A percentile compares a stretch with the other conserved stretches of the same genome.
Evolutionary conservation across 2,797 vertebrate genomes (phyloP).

Genomic region (Brachyalestes nurse): DNA sequence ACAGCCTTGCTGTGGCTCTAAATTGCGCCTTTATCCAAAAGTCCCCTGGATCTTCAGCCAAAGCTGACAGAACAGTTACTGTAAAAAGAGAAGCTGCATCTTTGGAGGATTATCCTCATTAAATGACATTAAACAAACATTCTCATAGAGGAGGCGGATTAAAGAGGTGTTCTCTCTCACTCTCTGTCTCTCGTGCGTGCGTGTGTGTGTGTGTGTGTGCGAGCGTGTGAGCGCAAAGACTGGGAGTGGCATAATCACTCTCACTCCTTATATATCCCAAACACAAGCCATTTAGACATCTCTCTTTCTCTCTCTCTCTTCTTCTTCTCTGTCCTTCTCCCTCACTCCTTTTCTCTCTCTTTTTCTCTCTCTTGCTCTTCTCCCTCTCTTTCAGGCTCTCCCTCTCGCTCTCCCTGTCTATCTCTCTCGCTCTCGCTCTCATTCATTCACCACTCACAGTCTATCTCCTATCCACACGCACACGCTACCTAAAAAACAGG

Average conservation of each 20-base stretch:
- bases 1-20: constrained; percentile 69
- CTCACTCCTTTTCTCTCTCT: constrained; percentile 54
- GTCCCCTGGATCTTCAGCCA: constrained; percentile 46
- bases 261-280: constrained; percentile 56
- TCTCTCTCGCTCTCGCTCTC: constrained; percentile 24
- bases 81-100: constrained; percentile 61
- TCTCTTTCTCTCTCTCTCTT: constrained; percentile 37
- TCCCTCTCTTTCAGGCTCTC: constrained; percentile 22
- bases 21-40: constrained; percentile 64
- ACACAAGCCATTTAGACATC: constrained; percentile 60
- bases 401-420: constrained; percentile 41
- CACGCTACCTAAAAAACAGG: constrained; percentile 16
- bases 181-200: constrained; percentile 4
- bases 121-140: constrained; percentile 72
- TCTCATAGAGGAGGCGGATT: constrained; percentile 70
- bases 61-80: constrained; percentile 52
- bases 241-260: constrained; percentile 44
- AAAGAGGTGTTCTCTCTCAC: constrained; percentile 38
- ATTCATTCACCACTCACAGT: constrained; percentile 4
- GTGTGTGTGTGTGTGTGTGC: constrained; percentile 35
- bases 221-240: constrained; percentile 38
- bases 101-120: constrained; percentile 72
- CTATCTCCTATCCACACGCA: not conserved
- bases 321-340: constrained; percentile 35
- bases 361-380: constrained; percentile 32